Evolutionary conservation across 2,113 vertebrate species (phyloP), one percentile per base, ranked within the genome.

Genomic region (Cettia cetti): DNA sequence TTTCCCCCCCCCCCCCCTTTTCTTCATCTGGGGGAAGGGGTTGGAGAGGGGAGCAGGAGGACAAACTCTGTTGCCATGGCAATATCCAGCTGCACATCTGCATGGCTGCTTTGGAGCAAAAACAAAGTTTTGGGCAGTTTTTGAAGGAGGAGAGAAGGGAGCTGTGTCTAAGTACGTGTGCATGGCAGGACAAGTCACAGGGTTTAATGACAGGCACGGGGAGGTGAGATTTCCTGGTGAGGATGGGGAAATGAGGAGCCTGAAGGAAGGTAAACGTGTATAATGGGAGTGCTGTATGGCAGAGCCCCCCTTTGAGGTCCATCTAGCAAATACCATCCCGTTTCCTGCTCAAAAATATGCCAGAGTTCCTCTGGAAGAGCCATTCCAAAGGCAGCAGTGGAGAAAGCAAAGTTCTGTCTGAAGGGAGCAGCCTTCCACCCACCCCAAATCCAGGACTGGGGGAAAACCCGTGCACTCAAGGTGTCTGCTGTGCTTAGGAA

Each of bases 171-270:
- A 28, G 31, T n/a, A 23, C 2, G 3, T 20, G 35, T 26, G n/a
- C 24, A 10, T 4, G 30, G 40, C 16, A 5, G 70, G 78, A 45
- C 45, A 50, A 93, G 91, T 72, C 87, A 18, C 52, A 31, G 57
- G 37, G 39, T 52, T 79, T 89, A 92, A 95, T 93, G 86, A 45
- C 16, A 74, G 85, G 59, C 0, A 0, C 40, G 54, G 77, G 50
- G 83, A 88, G 59, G 74, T 83, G 61, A 77, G 74, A 80, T 92
- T 97, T 96, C 59, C 74, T 90, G 80, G 33, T n/a, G 40, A 60
- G 56, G 65, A 35, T 3, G 16, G 61, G 60, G 53, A 86, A 77
- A 69, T 42, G 31, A 86, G 49, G 85, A 81, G 66, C 30, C 61
- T 35, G 66, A 37, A 81, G 92, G 35, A 44, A 78, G 59, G 65